A percentile compares a stretch with the other conserved stretches of the same genome.
Evolutionary conservation across 2,113 vertebrate genomes (phyloP).

Genomic region (Peromyscus leucopus): DNA sequence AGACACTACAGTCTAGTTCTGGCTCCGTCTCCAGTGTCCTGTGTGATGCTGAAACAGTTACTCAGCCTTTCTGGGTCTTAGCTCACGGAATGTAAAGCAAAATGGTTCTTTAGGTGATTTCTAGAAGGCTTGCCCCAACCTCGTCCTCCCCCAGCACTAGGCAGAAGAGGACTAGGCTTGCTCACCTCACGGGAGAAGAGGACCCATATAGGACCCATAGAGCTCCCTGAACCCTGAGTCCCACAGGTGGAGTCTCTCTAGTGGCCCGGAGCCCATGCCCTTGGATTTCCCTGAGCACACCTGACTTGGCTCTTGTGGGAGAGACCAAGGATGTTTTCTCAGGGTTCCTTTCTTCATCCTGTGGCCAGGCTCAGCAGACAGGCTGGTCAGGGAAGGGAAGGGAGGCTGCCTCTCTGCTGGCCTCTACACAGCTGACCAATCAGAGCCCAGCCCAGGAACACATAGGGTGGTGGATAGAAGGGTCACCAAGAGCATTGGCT

Average conservation of each 20-base stretch:
- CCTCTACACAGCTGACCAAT: background rate
- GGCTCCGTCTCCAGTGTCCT: background rate
- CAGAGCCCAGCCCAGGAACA: accelerated
- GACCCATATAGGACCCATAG: too few relatives aligned
- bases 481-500: background rate
- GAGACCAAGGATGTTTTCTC: accelerated
- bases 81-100: background rate
- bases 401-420: background rate
- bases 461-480: accelerated
- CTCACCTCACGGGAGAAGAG: background rate
- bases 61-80: background rate
- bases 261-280: background rate
- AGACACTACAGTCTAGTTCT: background rate
- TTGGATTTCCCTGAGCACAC: background rate
- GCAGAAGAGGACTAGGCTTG: too few relatives aligned
- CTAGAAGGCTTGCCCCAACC: background rate
- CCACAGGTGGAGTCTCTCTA: too few relatives aligned
- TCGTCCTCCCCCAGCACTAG: background rate
- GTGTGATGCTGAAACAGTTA: background rate
- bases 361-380: background rate
- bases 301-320: accelerated
- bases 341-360: background rate
- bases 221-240: background rate
- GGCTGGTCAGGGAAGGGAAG: background rate
- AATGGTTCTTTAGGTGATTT: background rate